Percentiles rank a stretch among this genome's conserved stretches.
phyloP scores from a whole-genome alignment of 1,140 invertebrate genomes.

The Calosoma granatense region DNA sequence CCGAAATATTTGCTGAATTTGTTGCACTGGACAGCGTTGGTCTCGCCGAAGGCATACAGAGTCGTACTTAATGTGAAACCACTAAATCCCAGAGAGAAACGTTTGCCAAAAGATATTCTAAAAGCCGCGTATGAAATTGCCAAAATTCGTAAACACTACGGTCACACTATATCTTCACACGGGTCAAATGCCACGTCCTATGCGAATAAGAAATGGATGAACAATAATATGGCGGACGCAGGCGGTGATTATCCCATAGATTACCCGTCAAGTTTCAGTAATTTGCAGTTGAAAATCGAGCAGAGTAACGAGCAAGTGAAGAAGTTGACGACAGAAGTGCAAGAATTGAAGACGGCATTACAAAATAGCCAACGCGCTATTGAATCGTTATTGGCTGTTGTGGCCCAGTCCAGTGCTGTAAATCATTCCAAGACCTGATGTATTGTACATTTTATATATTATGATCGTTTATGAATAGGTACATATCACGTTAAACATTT shows the following conservation, averaged over 20 bases:
- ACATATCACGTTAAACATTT: neutral
- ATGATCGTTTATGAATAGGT: no score
- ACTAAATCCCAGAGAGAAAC: slow-evolving; percentile 66
- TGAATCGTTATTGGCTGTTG: slow-evolving; percentile 20
- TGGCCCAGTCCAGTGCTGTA: slow-evolving; percentile 5
- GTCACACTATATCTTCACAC: slow-evolving; percentile 51
- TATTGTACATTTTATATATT: no score
- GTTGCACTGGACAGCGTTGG: slow-evolving; percentile 59
- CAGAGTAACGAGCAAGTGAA: slow-evolving; percentile 50
- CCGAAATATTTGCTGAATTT: slow-evolving; percentile 60
- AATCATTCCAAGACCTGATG: neutral
- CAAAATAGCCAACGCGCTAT: slow-evolving; percentile 24
- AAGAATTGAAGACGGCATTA: slow-evolving; percentile 42
- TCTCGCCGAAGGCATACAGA: slow-evolving; percentile 64
- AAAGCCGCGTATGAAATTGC: slow-evolving; percentile 64
- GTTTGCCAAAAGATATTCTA: slow-evolving; percentile 63
- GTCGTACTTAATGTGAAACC: slow-evolving; percentile 70
- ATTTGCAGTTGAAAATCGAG: slow-evolving; percentile 48
- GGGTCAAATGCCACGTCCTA: slow-evolving; percentile 45
- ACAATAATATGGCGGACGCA: slow-evolving; percentile 44
- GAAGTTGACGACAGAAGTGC: slow-evolving; percentile 47
- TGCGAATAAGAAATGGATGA: slow-evolving; percentile 48
- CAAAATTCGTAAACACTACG: slow-evolving; percentile 55
- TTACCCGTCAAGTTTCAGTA: slow-evolving; percentile 36
- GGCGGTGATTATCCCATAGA: slow-evolving; percentile 41